These are phyloP conservation scores for Branchellion lobata DNA, from an alignment of 2,888 invertebrate species.

Conservation along the genomic window DNA sequence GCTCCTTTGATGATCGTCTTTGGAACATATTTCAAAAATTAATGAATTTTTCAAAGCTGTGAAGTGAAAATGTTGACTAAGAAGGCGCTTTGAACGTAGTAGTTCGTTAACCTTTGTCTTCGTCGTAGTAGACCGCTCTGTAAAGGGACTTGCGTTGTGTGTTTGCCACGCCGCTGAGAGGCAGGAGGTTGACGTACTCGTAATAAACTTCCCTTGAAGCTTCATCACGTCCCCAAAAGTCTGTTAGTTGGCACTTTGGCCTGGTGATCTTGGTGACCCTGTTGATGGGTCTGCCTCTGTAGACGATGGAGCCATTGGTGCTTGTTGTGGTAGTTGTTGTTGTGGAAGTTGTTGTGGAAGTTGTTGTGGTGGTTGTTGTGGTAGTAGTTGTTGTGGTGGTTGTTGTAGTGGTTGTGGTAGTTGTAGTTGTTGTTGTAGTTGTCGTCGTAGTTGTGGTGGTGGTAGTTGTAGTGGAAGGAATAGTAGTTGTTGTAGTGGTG, in stretches of 20 bases:
- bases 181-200: neutral
- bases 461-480: neutral
- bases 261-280: neutral
- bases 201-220: neutral
- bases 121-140: neutral
- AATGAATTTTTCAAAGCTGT: no score
- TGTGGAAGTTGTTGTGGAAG: neutral
- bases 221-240: constrained; percentile 28
- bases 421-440: neutral
- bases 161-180: neutral
- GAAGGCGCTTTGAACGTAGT: no score
- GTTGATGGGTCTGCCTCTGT: neutral
- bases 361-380: neutral
- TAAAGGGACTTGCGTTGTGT: neutral
- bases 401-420: neutral
- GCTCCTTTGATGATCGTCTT: no score
- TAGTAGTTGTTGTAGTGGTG: neutral
- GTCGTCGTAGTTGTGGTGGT: constrained; percentile 12
- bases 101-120: neutral
- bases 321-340: neutral
- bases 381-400: neutral
- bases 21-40: no score
- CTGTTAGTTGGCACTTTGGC: neutral
- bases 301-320: neutral
- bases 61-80: no score